Base-by-base conservation (phyloP, 2,888 invertebrate genomes). In the Rhimphoctona megacephalus region DNA sequence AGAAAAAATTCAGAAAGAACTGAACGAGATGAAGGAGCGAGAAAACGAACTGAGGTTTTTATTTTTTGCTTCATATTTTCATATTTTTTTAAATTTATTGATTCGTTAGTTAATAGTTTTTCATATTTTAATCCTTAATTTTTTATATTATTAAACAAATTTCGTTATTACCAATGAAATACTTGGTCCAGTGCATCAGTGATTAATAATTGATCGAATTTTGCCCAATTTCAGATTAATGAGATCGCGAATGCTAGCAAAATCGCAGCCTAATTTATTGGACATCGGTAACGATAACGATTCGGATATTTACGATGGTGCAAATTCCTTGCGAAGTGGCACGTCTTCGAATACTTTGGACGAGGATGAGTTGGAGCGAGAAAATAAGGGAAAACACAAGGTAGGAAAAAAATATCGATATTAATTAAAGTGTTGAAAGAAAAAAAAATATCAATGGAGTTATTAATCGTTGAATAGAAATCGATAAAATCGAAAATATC, bases 1-100 rank as follows among this genome's bases (percentile, higher is more conserved):
- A 93, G 97, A 98, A 91, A 98, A 98, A 94, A 98, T 98, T 90
- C 97, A 98, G 92, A 96, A 96, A 88, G 98, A 98, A 94, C 95
- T 98, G 76, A 95, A 96, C 92, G 98, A 98, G 91, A 97, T 98
- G 96, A 97, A 97, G 92, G 96, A 96, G 88, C 95, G 98, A 81
- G 98, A 98, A 92, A 96, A 97, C 88, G 98, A 98, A 92, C 95
- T 98, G 66, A 97, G 97, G 95, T 96, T 90, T 43, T n/a, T 81
- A 39, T 57, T 36, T 78, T 73, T 76, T 22, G n/a, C 33, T 17
- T 17, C 30, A 14, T 61, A 22, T 61, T 61, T 61, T 61, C 17
- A 1, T 6, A 30, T 17, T 39, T 39, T 64, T 57, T 70, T 11
- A 5, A 11, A n/a, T 25, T 30, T 57, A 39, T 43, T 36, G 0